A percentile compares a stretch with the other conserved stretches of the same genome.
Evolutionary conservation across 2,888 invertebrate genomes (phyloP).

Genomic region (Ypsolopha sequella): DNA sequence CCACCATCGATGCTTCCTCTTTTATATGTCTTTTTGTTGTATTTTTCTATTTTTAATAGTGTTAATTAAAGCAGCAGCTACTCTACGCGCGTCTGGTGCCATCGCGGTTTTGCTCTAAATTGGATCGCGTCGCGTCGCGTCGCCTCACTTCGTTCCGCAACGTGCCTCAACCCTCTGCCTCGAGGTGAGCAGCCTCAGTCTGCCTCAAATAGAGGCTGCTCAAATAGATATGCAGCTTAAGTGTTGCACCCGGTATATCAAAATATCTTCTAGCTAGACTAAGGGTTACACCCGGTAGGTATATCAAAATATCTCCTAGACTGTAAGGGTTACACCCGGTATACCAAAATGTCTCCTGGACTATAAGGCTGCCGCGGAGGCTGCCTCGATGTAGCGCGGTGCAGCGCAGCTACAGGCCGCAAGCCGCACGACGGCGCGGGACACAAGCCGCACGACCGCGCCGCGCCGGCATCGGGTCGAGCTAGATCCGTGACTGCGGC

Average conservation of each 20-base stretch:
- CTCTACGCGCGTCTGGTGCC: not conserved
- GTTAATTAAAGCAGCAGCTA: not conserved
- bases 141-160: not conserved
- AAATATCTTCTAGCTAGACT: too few relatives aligned
- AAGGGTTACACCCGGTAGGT: too few relatives aligned
- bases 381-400: constrained; percentile 1
- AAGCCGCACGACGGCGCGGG: constrained; percentile 14
- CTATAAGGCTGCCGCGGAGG: not conserved
- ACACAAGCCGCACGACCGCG: constrained; percentile 15
- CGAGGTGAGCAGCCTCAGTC: not conserved
- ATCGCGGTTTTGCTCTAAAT: not conserved
- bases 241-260: too few relatives aligned
- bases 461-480: not conserved
- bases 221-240: too few relatives aligned
- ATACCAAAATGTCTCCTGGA: not conserved
- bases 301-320: too few relatives aligned
- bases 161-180: not conserved
- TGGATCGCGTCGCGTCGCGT: not conserved
- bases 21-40: too few relatives aligned
- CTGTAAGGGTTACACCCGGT: not conserved
- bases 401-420: constrained; percentile 10
- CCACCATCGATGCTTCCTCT: too few relatives aligned
- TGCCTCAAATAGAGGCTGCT: too few relatives aligned
- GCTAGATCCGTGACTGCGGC: constrained; percentile 28
- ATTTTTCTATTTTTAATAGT: too few relatives aligned